Conservation (phyloP, 2,797 vertebrate species). For the Ammospiza maritima region DNA sequence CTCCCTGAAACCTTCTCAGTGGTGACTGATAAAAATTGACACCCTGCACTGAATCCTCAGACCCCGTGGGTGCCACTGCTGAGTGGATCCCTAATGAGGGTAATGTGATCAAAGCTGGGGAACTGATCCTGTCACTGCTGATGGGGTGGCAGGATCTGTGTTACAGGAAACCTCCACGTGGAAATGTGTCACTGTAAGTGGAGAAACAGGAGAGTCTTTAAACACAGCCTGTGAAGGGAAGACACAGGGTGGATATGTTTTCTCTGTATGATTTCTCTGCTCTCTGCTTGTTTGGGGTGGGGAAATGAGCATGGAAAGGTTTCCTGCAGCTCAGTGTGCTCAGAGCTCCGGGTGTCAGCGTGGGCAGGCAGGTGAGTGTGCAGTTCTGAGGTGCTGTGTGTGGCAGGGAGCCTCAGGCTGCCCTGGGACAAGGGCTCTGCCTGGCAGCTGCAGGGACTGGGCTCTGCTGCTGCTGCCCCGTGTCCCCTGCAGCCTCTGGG, state of each 20-base stretch:
- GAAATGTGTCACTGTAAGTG: not conserved
- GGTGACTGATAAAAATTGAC: not conserved
- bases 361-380: not conserved
- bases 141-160: not conserved
- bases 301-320: not conserved
- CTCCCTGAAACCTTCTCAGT: not conserved
- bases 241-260: not conserved
- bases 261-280: not conserved
- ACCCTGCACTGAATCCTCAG: not conserved
- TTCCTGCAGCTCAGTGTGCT: not conserved
- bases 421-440: not conserved
- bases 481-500: not conserved
- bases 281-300: not conserved
- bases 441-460: not conserved
- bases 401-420: not conserved
- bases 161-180: not conserved
- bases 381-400: accelerated
- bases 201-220: not conserved
- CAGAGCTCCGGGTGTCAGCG: accelerated
- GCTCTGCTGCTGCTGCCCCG: not conserved
- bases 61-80: not conserved
- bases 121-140: not conserved
- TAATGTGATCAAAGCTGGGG: not conserved
- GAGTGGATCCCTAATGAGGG: not conserved
- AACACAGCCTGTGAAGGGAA: not conserved